phyloP scores from a whole-genome alignment of 2,113 vertebrate genomes.

The Indicator indicator region DNA sequence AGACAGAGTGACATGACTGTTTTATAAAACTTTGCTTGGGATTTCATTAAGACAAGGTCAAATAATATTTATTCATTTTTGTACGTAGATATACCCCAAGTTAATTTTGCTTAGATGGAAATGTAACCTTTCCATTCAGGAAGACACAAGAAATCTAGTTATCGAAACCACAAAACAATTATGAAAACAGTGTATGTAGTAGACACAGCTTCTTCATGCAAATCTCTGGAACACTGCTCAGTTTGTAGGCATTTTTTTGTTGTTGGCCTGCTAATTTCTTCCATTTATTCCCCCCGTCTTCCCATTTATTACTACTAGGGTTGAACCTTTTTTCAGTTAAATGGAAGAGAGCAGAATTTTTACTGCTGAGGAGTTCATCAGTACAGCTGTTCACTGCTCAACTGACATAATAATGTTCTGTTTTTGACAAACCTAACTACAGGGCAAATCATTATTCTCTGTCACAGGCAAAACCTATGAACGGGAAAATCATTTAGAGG shows the following conservation, averaged over 20 bases:
- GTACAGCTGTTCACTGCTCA: conserved; percentile 42
- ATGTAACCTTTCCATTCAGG: background rate
- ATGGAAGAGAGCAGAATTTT: conserved; percentile 25
- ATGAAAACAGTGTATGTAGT: background rate
- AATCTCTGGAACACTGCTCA: background rate
- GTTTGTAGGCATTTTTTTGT: background rate
- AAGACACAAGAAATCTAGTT: background rate
- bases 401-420: conserved; percentile 43
- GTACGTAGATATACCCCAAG: background rate
- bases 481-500: conserved; percentile 52
- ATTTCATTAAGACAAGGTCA: conserved; percentile 37
- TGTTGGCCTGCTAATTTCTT: conserved; percentile 10
- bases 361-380: conserved; percentile 60
- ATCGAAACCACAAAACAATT: background rate
- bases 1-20: conserved; percentile 10
- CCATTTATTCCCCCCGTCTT: background rate
- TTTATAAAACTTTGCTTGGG: background rate
- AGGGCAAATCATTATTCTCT: conserved; percentile 49
- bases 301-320: background rate
- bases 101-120: conserved; percentile 3
- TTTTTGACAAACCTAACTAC: conserved; percentile 58
- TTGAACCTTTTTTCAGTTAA: conserved; percentile 22
- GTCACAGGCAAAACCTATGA: conserved; percentile 44
- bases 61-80: conserved; percentile 15
- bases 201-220: background rate